phyloP scores from a whole-genome alignment of 2,113 vertebrate species.

The Dicaeum eximium region DNA sequence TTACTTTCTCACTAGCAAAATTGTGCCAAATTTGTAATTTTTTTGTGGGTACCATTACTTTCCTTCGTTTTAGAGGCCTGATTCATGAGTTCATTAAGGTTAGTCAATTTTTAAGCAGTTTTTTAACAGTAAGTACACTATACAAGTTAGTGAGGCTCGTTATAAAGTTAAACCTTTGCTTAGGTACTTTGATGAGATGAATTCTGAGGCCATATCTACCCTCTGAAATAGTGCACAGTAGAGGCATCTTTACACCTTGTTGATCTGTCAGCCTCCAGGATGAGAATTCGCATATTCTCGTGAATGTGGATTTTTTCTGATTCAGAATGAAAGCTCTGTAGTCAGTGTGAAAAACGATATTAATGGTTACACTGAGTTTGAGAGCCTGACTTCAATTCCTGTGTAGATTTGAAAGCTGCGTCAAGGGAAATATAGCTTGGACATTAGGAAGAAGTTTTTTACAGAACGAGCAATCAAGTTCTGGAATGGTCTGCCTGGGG shows the following conservation, averaged over 20 bases:
- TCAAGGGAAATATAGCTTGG: no score
- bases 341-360: neutral
- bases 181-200: neutral
- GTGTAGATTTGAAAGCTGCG: neutral
- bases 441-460: no score
- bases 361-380: neutral
- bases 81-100: neutral
- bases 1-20: neutral
- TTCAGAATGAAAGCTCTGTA: neutral
- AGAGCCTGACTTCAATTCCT: neutral
- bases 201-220: neutral
- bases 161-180: neutral
- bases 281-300: neutral
- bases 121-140: neutral
- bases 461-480: no score
- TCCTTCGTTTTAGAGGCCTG: neutral
- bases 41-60: neutral
- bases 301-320: neutral
- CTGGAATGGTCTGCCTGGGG: no score
- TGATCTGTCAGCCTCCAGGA: neutral
- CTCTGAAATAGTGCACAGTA: neutral
- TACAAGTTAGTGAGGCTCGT: neutral
- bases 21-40: neutral
- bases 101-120: neutral
- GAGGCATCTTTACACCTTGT: neutral